Conservation (phyloP, 2,888 invertebrate genomes). For the Callosobruchus maculatus region DNA sequence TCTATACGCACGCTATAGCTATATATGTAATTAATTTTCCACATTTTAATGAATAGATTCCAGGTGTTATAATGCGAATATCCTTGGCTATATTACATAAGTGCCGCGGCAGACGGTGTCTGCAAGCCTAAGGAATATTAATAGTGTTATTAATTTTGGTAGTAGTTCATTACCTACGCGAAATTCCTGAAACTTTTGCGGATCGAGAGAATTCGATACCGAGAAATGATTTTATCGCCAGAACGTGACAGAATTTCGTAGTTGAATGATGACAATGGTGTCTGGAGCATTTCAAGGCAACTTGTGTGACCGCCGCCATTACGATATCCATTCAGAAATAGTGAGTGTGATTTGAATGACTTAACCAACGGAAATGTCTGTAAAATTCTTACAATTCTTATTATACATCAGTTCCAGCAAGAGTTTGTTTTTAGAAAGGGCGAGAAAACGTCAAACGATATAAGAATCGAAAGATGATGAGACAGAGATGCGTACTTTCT, state of each 20-base stretch:
- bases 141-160: background rate
- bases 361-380: too few species aligned
- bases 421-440: too few species aligned
- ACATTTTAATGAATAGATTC: background rate
- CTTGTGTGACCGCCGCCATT: background rate
- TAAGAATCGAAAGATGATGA: too few species aligned
- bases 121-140: background rate
- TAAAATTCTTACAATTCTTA: too few species aligned
- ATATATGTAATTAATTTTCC: background rate
- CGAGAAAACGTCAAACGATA: too few species aligned
- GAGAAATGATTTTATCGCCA: background rate
- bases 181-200: background rate
- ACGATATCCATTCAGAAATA: background rate
- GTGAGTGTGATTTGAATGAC: background rate
- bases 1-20: background rate
- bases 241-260: background rate
- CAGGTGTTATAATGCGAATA: background rate
- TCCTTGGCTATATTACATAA: background rate
- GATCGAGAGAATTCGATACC: background rate
- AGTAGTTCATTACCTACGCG: background rate
- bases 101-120: background rate
- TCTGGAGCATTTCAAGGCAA: background rate
- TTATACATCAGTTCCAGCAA: too few species aligned
- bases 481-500: too few species aligned
- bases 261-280: background rate